Percentiles rank a stretch among this genome's conserved stretches.
phyloP scores from a whole-genome alignment of 2,888 invertebrate genomes.

The Amphipyra berbera region DNA sequence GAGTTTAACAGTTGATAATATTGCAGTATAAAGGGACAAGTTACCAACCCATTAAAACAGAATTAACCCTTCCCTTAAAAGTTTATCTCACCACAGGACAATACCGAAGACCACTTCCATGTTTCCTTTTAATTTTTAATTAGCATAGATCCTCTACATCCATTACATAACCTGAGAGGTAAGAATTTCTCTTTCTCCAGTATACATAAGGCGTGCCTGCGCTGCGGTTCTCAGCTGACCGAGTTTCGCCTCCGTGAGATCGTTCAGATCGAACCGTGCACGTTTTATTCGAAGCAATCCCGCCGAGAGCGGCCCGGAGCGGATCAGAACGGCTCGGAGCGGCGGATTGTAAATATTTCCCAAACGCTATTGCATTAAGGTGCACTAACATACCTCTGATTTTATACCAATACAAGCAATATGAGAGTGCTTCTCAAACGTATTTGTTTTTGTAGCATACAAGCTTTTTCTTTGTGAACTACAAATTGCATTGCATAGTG shows the following conservation, averaged over 20 bases:
- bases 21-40: too few relatives aligned
- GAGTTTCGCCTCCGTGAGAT: constrained; percentile 12
- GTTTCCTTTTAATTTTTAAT: not conserved
- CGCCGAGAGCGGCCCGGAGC: not conserved
- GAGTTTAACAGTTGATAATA: too few relatives aligned
- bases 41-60: too few relatives aligned
- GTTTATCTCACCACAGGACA: not conserved
- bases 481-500: not conserved
- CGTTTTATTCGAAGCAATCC: constrained; percentile 16
- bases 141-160: not conserved
- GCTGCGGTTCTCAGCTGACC: constrained; percentile 8
- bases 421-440: constrained; percentile 3
- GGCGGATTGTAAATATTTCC: constrained; percentile 15
- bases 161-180: not conserved
- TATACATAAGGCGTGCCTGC: not conserved
- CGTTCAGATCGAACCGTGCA: constrained; percentile 9
- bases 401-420: constrained; percentile 6
- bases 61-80: too few relatives aligned
- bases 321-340: not conserved
- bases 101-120: not conserved
- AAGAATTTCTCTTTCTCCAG: constrained; percentile 2
- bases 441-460: constrained; percentile 2
- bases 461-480: not conserved
- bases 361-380: constrained; percentile 13
- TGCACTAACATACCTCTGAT: constrained; percentile 13